These are phyloP conservation scores for Troides aeacus DNA, from an alignment of 2,888 invertebrate species.

Conservation along the genomic window DNA sequence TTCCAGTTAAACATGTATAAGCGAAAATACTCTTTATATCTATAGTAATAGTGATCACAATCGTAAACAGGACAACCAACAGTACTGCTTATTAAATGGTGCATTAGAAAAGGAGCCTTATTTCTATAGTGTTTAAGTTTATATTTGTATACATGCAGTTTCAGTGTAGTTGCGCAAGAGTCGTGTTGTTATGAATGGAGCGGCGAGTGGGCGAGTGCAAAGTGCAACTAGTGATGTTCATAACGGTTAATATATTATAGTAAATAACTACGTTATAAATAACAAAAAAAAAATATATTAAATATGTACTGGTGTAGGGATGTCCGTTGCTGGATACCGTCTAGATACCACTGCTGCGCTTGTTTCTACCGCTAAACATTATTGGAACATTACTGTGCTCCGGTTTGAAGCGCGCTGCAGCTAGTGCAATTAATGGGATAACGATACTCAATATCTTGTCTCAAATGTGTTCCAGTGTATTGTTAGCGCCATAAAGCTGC, in stretches of 20 bases:
- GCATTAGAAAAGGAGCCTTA: constrained; percentile 9
- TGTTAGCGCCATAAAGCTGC: no score
- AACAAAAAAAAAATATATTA: no score
- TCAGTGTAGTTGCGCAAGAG: constrained; percentile 18
- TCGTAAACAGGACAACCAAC: background rate
- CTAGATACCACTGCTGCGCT: no score
- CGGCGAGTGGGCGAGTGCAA: constrained; percentile 23
- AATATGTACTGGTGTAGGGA: no score
- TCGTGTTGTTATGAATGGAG: constrained; percentile 24
- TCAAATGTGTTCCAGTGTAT: no score
- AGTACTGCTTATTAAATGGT: background rate
- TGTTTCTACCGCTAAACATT: no score
- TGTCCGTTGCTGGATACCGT: no score
- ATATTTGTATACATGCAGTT: background rate
- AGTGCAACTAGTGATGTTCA: constrained; percentile 29
- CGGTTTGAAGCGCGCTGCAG: no score
- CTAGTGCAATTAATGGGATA: no score
- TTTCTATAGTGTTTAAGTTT: background rate
- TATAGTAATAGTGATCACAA: background rate
- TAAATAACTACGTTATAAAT: no score
- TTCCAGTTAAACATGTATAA: background rate
- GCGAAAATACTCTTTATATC: background rate
- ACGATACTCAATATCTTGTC: no score
- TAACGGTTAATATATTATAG: background rate
- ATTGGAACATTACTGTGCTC: no score